Base-by-base conservation (phyloP, 2,888 invertebrate species). In the Smittia sp. region DNA sequence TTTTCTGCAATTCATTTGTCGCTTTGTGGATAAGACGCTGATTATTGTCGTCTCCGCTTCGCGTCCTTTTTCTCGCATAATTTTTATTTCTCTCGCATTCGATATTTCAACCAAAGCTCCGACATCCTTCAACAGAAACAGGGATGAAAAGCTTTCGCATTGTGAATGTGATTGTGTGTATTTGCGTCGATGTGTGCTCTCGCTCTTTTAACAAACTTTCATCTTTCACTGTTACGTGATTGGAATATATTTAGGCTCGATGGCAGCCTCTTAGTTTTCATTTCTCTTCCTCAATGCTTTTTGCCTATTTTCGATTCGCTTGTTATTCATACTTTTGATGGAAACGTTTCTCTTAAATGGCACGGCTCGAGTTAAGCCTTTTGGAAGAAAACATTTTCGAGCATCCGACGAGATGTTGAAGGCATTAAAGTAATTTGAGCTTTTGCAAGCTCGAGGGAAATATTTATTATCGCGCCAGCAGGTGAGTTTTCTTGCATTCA, bases 221-320 rank as follows among this genome's bases (percentile, higher is more conserved):
- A 69, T 69, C 69, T 69, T 69, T 69, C 54, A 69, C 24, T 69
- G 69, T 54, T 69, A 69, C 72, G 72, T 72, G 72, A 72, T 39
- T 32, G 15, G 72, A 72, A 72, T 72, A 46, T 68, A 68, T 70
- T 70, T 46, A 13, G 15, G 13, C 72, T 62, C 72, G 6, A 72
- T 62, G 58, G 27, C 11, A 20, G 54, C 54, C 22, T 54, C 72
- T 72, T 62, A 62, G 58, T 72, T 72, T 58, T 58, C 58, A 9
- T 58, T 58, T 22, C 58, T 3, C 22, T 58, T 58, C 58, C 22
- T 46, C 9, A 58, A 2, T 46, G 58, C 22, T 58, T 58, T 58
- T 22, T n/a, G n/a, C n/a, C n/a, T n/a, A n/a, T 32, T 9, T 32
- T 32, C 32, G 32, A 32, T 32, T 32, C 32, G 32, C 32, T 32